Base-by-base conservation (phyloP, 1,140 invertebrate genomes). In the Danaus melanippus region DNA sequence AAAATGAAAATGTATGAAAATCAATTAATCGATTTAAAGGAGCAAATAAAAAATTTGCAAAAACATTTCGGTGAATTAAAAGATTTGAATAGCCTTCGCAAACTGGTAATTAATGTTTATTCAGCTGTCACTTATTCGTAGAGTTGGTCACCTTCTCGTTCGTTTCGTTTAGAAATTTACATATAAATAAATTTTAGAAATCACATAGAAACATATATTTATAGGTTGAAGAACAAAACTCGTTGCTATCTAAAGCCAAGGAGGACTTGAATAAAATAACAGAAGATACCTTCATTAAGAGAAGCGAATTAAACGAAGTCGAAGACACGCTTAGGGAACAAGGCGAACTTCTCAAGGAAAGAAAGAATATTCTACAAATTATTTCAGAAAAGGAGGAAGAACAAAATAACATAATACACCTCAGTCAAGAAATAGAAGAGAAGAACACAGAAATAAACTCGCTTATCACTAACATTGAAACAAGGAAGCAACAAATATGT, bases 1-100 rank as follows among this genome's bases (percentile, higher is more conserved):
- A 78, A 82, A 72, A 76, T 76, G 67, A 58, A 63, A 59, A 53
- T 59, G 15, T 82, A 85, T 58, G 70, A 79, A 56, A 63, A 81
- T 11, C 70, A 85, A 56, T 58, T 84, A 48, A 50, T 57, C 1
- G 56, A 60, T 12, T 55, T 82, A 8, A 81, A 79, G 66, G 62
- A 57, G 44, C 69, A 74, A 7, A 73, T 81, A 17, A 41, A 48
- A n/a, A 65, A 73, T 53, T 53, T 85, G 15, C 69, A 79, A 61
- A 61, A 76, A 58, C 75, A 75, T 53, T 81, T 76, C 56, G 76
- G 67, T 9, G 73, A 75, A 57, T 64, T 76, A 55, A 69, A 77
- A 62, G 76, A 71, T 57, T 46, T 80, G 4, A 62, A 62, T 46
- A 58, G 74, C 40, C 54, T 85, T 21, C 66, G 66, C 43, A 69